Conservation (phyloP, 2,797 vertebrate genomes). For the Heliangelus exortis region DNA sequence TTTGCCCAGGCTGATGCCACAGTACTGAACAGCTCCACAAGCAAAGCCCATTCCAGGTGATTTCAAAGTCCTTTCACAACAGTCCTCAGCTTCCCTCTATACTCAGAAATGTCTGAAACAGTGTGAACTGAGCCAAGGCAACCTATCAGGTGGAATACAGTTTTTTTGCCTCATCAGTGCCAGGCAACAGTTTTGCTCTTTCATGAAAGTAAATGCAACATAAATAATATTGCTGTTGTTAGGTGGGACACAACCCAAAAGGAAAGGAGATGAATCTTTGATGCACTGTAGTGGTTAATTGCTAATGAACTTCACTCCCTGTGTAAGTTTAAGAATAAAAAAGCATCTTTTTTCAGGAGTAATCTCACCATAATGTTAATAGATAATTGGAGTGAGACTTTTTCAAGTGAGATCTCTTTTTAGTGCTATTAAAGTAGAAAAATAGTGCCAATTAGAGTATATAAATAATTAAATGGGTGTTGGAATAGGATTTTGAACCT, state of each 20-base stretch:
- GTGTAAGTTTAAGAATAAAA: not conserved
- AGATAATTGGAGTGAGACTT: not conserved
- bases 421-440: not conserved
- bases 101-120: not conserved
- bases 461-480: not conserved
- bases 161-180: not conserved
- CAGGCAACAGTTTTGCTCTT: not conserved
- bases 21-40: not conserved
- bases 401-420: not conserved
- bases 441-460: not conserved
- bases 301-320: not conserved
- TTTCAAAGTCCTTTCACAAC: not conserved
- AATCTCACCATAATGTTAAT: not conserved
- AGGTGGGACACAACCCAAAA: not conserved
- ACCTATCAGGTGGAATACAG: accelerated
- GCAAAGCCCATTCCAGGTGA: not conserved
- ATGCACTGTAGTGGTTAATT: not conserved
- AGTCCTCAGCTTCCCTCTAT: not conserved
- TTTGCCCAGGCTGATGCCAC: not conserved
- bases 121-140: not conserved
- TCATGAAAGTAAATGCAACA: not conserved
- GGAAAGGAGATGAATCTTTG: not conserved
- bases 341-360: not conserved
- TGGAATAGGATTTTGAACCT: not conserved
- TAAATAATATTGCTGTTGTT: not conserved